These are phyloP conservation scores for Lycocerus yunnanus DNA, from an alignment of 2,888 invertebrate genomes.

Conservation along the genomic window DNA sequence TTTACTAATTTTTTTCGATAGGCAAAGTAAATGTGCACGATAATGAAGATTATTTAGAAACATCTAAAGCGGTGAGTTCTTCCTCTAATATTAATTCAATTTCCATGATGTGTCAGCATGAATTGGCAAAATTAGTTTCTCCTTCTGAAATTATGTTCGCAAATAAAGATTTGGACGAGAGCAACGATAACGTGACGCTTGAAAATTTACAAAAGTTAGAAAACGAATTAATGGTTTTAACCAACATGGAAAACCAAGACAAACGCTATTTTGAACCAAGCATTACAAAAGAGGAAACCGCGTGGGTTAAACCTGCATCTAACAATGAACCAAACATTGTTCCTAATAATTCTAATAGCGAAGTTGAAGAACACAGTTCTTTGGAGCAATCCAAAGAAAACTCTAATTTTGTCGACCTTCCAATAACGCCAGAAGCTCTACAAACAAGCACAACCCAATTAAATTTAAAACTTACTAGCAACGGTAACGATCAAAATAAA, in stretches of 20 bases:
- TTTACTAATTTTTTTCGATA: neutral
- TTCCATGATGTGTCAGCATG: constrained; percentile 1
- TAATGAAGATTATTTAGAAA: constrained; percentile 34
- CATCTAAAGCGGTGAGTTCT: constrained; percentile 52
- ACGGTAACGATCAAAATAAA: neutral
- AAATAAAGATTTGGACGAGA: neutral
- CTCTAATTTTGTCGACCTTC: neutral
- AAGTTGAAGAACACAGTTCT: neutral
- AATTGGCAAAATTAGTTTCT: neutral
- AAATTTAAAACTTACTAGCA: neutral
- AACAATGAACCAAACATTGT: neutral
- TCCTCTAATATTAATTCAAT: constrained; percentile 34
- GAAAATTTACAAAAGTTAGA: constrained; percentile 19
- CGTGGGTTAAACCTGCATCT: neutral
- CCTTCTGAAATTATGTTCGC: neutral
- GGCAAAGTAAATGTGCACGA: constrained; percentile 4
- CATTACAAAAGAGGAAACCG: neutral
- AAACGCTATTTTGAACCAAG: neutral
- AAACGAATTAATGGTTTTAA: constrained; percentile 7
- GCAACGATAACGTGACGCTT: constrained; percentile 8
- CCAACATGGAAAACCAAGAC: neutral
- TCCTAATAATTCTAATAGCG: neutral
- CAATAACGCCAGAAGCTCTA: neutral
- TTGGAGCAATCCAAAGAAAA: neutral
- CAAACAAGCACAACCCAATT: constrained; percentile 8